phyloP scores from a whole-genome alignment of 2,113 vertebrate species.

The Furnarius figulus region DNA sequence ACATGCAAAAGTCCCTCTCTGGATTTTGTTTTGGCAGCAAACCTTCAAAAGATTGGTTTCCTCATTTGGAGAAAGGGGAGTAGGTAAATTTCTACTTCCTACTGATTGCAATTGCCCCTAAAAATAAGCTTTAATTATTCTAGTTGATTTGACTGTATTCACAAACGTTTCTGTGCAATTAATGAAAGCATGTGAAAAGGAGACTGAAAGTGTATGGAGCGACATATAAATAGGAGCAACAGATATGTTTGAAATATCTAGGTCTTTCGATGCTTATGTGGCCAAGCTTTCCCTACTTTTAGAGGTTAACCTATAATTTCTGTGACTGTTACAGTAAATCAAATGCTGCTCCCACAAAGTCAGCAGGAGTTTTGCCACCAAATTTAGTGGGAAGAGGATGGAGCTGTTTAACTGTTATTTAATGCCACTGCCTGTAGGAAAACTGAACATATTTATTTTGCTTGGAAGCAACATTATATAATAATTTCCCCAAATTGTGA shows the following conservation, averaged over 20 bases:
- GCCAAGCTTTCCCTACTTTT: neutral
- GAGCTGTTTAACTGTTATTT: slow-evolving; percentile 20
- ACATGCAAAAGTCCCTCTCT: neutral
- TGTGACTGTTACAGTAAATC: slow-evolving; percentile 16
- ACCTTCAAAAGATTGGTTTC: neutral
- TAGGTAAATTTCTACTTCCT: neutral
- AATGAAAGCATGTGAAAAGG: neutral
- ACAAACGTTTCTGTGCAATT: neutral
- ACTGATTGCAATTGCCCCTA: neutral
- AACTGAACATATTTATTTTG: slow-evolving; percentile 51
- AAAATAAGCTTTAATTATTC: neutral
- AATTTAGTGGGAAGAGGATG: neutral
- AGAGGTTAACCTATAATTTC: slow-evolving; percentile 25
- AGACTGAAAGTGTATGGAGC: neutral
- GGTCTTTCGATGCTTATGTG: neutral
- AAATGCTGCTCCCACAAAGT: slow-evolving; percentile 38
- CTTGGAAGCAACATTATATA: slow-evolving; percentile 49
- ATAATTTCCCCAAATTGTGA: slow-evolving; percentile 19
- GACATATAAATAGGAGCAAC: neutral
- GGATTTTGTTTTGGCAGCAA: neutral
- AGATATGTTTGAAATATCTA: neutral
- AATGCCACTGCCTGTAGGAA: slow-evolving; percentile 35
- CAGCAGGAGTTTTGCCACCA: slow-evolving; percentile 27
- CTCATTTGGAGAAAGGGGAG: neutral
- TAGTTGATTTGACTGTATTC: neutral